These are phyloP conservation scores for Drosophila burlai DNA, from an alignment of 1,140 invertebrate species.

Conservation along the genomic window DNA sequence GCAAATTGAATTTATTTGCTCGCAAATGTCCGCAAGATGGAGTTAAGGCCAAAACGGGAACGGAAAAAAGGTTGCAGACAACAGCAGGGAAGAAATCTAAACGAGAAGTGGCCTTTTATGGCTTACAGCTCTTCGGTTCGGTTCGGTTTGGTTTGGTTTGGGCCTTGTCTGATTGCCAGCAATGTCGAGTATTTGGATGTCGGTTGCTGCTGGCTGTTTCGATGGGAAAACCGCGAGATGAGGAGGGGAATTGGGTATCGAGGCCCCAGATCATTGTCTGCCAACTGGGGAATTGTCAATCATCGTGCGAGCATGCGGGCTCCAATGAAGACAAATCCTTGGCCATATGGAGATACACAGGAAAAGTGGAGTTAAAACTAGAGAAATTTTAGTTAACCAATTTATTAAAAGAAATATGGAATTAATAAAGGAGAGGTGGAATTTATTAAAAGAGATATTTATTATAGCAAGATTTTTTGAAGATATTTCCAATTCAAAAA, in stretches of 20 bases:
- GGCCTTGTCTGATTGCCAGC: conserved; percentile 58
- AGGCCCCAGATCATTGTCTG: conserved; percentile 40
- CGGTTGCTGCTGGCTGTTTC: conserved; percentile 22
- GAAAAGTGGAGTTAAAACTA: background rate
- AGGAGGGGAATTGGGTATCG: conserved; percentile 18
- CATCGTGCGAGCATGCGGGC: conserved; percentile 39
- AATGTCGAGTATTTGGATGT: conserved; percentile 54
- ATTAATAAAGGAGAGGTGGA: no score
- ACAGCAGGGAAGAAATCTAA: conserved; percentile 38
- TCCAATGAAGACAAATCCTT: conserved; percentile 33
- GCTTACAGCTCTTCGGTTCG: conserved; percentile 40
- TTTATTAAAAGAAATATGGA: no score
- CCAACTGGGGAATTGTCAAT: conserved; percentile 48
- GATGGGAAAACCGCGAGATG: conserved; percentile 25
- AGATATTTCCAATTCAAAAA: no score
- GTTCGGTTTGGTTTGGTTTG: conserved; percentile 19
- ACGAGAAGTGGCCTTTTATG: conserved; percentile 63
- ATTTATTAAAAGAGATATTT: no score
- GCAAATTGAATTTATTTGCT: conserved; percentile 83
- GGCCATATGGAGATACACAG: background rate
- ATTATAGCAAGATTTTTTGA: no score
- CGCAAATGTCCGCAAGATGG: conserved; percentile 62
- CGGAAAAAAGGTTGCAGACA: conserved; percentile 22
- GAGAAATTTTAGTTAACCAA: background rate
- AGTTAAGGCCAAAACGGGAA: conserved; percentile 47